Evolutionary conservation across 2,113 vertebrate genomes (phyloP), one percentile per base, ranked within the genome.

Genomic region (Eonycteris spelaea): DNA sequence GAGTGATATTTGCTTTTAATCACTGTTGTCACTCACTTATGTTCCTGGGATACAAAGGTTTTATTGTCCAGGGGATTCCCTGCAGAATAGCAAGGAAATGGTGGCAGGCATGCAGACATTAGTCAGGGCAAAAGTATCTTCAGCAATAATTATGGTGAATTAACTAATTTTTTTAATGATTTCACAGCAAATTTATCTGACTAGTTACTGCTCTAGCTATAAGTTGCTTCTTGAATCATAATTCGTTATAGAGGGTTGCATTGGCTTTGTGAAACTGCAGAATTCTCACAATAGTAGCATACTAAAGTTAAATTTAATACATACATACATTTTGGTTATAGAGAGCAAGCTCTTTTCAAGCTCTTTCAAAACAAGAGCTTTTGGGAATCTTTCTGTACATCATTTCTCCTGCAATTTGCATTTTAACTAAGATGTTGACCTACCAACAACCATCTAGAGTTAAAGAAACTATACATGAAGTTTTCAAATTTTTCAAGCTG

Each of bases 141-240:
- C 53, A 73, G 45, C 13, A 82, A 75, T 86, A 92, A 92, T 94
- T 95, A 82, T 19, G 16, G 22, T 80, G 38, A 94, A 90, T 97
- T 95, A 96, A 71, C 57, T 65, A n/a, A 71, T 55, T 82, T 96
- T 97, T 59, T 30, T 95, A 92, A 90, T 73, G 28, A 83, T 51
- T 93, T 95, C 40, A 79, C 18, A 90, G 74, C n/a, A 92, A 75
- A 87, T 95, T 87, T 67, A 57, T 78, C 61, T 80, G 43, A 18
- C 51, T 80, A n/a, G 16, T 68, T 84, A 55, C 45, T 77, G 8
- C 45, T 71, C 43, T 77, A 79, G n/a, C 22, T 94, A 5, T 38
- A 94, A 61, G 18, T 77, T 59, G 30, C 33, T 45, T 77, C 16
- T 91, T 91, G n/a, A 55, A 87, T 86, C 5, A 45, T 59, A 83